Percentiles rank a stretch among this genome's conserved stretches.
Conservation (phyloP, 2,888 invertebrate species). For the Atherix ibis region DNA sequence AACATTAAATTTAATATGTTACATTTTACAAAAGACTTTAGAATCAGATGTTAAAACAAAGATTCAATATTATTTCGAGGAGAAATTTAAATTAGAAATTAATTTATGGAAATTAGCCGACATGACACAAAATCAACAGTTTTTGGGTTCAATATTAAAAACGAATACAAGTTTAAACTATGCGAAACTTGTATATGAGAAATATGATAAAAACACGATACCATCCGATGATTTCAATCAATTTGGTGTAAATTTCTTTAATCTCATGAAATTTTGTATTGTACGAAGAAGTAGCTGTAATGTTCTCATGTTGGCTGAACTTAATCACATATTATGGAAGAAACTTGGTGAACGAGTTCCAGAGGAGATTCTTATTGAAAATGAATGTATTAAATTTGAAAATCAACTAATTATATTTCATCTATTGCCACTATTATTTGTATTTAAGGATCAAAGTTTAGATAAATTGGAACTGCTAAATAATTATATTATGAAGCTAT, state of each 20-base stretch:
- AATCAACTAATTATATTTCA: slow-evolving; percentile 45
- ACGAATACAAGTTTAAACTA: slow-evolving; percentile 22
- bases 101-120: slow-evolving; percentile 27
- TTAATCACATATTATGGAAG: slow-evolving; percentile 32
- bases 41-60: slow-evolving; percentile 30
- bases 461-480: slow-evolving; percentile 37
- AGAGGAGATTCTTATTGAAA: slow-evolving; percentile 25
- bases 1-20: slow-evolving; percentile 39
- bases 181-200: slow-evolving; percentile 24
- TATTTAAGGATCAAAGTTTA: slow-evolving; percentile 23
- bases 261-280: slow-evolving; percentile 29
- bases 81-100: slow-evolving; percentile 23
- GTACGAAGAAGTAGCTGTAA: slow-evolving; percentile 21
- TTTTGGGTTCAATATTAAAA: slow-evolving; percentile 22
- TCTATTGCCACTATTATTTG: slow-evolving; percentile 43
- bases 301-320: slow-evolving; percentile 29
- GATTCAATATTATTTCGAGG: slow-evolving; percentile 24
- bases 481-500: slow-evolving; percentile 40
- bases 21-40: slow-evolving; percentile 37
- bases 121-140: slow-evolving; percentile 27
- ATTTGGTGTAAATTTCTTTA: slow-evolving; percentile 28
- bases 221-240: slow-evolving; percentile 12
- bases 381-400: slow-evolving; percentile 33
- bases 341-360: slow-evolving; percentile 25
- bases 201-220: slow-evolving; percentile 14